These are phyloP conservation scores for Zootermopsis nevadensis DNA, from an alignment of 2,888 invertebrate species.

Conservation along the genomic window DNA sequence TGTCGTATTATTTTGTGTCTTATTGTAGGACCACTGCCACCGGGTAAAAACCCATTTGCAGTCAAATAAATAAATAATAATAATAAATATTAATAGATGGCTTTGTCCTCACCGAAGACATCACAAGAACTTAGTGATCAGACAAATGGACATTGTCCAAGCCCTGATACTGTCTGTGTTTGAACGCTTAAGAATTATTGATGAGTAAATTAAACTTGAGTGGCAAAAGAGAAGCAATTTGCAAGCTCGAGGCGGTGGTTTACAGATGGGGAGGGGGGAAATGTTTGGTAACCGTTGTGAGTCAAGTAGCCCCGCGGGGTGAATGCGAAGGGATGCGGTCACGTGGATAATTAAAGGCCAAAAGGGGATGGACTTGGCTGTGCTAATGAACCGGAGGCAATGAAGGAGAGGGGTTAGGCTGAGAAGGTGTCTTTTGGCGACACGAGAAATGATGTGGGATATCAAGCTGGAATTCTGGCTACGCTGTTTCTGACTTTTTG, in stretches of 20 bases:
- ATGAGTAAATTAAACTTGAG: background rate
- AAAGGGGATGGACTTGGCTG: constrained; percentile 2
- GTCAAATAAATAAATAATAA: too few species aligned
- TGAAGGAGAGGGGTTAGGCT: background rate
- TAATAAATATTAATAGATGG: too few species aligned
- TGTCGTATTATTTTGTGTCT: too few species aligned
- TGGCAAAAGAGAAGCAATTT: background rate
- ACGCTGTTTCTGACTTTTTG: background rate
- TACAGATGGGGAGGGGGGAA: background rate
- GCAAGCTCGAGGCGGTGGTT: background rate
- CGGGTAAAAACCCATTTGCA: too few species aligned
- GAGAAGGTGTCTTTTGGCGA: background rate
- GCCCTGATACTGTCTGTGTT: background rate
- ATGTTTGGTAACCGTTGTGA: background rate
- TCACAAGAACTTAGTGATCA: background rate
- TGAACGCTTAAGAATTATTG: constrained; percentile 8
- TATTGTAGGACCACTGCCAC: too few species aligned
- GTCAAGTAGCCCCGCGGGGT: constrained; percentile 7
- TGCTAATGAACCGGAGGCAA: constrained; percentile 8
- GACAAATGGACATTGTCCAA: constrained; percentile 9
- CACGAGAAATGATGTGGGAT: background rate
- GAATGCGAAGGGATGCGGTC: constrained; percentile 10
- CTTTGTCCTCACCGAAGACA: background rate
- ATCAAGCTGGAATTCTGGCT: background rate
- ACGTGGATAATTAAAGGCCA: constrained; percentile 19